Evolutionary conservation across 1,140 invertebrate genomes (phyloP).

Genomic region (fruit fly (Drosophila melanogaster)): Release_6_plus_ISO1_MT NT_037436.4:6809001-6809500

Average conservation of each 20-base stretch:
- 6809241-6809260: conserved; percentile 14
- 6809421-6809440: conserved; percentile 57
- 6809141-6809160: conserved; percentile 30
- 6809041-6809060: conserved; percentile 25
- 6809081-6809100: conserved; percentile 10
- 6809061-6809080: conserved; percentile 39
- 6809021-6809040: conserved; percentile 28
- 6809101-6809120: conserved; percentile 29
- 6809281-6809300: conserved; percentile 37
- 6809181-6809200: conserved; percentile 30
- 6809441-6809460: conserved; percentile 63
- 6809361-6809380: conserved; percentile 66
- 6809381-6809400: conserved; percentile 48
- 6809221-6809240: conserved; percentile 33
- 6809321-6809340: conserved; percentile 57
- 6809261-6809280: conserved; percentile 22
- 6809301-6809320: conserved; percentile 32
- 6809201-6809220: conserved; percentile 27
- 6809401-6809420: conserved; percentile 32
- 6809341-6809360: conserved; percentile 80
- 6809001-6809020: conserved; percentile 37
- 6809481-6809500: conserved; percentile 7
- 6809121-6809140: conserved; percentile 28
- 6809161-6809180: conserved; percentile 23
- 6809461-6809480: conserved; percentile 9